These are phyloP conservation scores for Phyllostomus discolor DNA, from an alignment of 2,113 vertebrate species.

Conservation along the genomic window DNA sequence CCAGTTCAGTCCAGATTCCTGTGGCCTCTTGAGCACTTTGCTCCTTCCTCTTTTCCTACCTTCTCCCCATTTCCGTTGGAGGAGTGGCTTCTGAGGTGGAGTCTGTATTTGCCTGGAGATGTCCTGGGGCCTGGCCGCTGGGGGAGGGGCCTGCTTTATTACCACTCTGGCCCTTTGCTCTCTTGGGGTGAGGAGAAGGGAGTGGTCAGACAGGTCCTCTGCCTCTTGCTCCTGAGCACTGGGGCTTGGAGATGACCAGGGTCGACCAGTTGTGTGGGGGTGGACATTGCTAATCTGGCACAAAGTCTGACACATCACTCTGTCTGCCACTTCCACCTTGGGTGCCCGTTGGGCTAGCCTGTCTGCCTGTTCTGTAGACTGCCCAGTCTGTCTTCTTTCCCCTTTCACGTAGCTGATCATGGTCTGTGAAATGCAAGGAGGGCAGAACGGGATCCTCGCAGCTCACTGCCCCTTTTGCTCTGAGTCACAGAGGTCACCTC, in stretches of 20 bases:
- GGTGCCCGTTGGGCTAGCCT: background rate
- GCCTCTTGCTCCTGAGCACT: slow-evolving; percentile 1
- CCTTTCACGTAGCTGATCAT: background rate
- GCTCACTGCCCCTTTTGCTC: background rate
- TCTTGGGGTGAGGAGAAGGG: slow-evolving; percentile 13
- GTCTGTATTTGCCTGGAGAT: background rate
- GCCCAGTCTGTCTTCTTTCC: background rate
- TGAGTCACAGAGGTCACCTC: background rate
- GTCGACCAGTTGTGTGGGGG: background rate
- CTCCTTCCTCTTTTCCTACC: background rate
- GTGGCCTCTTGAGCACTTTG: background rate
- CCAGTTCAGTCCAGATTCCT: background rate
- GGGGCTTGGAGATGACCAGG: background rate
- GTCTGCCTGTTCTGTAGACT: background rate
- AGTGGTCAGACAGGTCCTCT: background rate
- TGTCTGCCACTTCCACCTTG: background rate
- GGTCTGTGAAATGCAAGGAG: background rate
- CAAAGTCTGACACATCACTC: background rate
- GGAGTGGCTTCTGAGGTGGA: background rate
- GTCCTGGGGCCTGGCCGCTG: background rate
- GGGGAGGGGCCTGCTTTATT: slow-evolving; percentile 29
- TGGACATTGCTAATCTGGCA: background rate
- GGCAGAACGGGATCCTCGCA: background rate
- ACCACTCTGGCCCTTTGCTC: slow-evolving; percentile 56
- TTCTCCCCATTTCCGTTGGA: background rate